A percentile compares a stretch with the other conserved stretches of the same genome.
Evolutionary conservation across 2,888 invertebrate genomes (phyloP).

Genomic region (Brachynemurus nebulosus): DNA sequence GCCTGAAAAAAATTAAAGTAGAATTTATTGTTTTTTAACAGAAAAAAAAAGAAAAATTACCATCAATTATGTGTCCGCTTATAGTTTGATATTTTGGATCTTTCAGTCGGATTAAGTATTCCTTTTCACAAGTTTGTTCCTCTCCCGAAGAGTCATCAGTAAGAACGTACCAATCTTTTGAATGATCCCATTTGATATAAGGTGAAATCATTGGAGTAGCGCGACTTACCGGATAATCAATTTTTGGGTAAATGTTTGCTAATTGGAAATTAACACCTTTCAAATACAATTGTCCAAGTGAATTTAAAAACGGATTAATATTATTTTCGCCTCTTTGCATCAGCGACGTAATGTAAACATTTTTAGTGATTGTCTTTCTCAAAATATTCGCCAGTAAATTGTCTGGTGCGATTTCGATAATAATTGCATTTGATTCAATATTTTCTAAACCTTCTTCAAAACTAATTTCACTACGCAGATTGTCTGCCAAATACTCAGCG

Average conservation of each 20-base stretch:
- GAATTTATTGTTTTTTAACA: not conserved
- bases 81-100: conserved; percentile 59
- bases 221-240: conserved; percentile 70
- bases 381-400: conserved; percentile 78
- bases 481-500: conserved; percentile 81
- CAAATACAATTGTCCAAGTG: conserved; percentile 61
- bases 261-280: conserved; percentile 62
- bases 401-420: conserved; percentile 83
- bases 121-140: conserved; percentile 50
- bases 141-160: conserved; percentile 52
- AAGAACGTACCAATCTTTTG: conserved; percentile 57
- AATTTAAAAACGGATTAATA: conserved; percentile 42
- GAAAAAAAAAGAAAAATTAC: conserved; percentile 35
- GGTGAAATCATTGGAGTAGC: conserved; percentile 77
- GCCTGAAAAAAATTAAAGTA: conserved; percentile 22
- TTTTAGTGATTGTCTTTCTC: conserved; percentile 54
- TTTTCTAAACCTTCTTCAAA: conserved; percentile 71
- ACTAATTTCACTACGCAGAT: conserved; percentile 49
- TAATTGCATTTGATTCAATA: conserved; percentile 68
- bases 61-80: conserved; percentile 72
- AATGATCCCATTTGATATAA: conserved; percentile 79
- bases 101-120: conserved; percentile 40
- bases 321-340: conserved; percentile 58
- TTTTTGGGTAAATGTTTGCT: conserved; percentile 58
- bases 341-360: conserved; percentile 59